Base-by-base conservation (phyloP, 2,797 vertebrate genomes). In the Chelonia mydas region DNA sequence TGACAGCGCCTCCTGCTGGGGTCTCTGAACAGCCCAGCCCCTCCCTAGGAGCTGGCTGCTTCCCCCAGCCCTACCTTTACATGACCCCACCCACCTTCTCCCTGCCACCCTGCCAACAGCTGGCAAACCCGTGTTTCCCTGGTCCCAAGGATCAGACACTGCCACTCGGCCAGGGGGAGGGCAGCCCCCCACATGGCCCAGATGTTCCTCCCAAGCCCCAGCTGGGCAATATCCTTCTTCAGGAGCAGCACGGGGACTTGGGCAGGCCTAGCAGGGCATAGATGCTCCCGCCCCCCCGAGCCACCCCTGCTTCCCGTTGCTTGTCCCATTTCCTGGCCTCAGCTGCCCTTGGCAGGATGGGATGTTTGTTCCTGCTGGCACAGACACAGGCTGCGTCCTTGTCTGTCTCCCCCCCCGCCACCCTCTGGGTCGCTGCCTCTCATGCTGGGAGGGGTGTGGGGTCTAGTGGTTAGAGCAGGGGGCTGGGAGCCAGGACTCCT, bases 361-460 rank as follows among this genome's bases (percentile, higher is more conserved):
- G 19, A 23, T 93, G 87, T 86, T 93, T 93, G 74, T 93, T 93
- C 83, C 87, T 89, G 87, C 47, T 86, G 41, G 21, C 41, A 55
- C 21, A 53, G 57, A 84, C 51, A 80, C 27, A 72, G n/a, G 51
- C 8, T 12, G 6, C 25, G 33, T 25, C 37, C 84, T 54, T 53
- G 7, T 15, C 41, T 41, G 33, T 31, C 59, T 45, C 23, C 28
- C 76, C 45, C 15, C 41, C 45, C 28, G 41, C 68, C 23, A 17
- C n/a, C 9, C 21, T 74, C 72, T 21, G 61, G 33, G 16, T 19
- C 4, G 17, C 65, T 37, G n/a, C 65, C n/a, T 37, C 33, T 68
- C n/a, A 10, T 50, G 15, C 72, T 28, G 15, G 57, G 55, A 31
- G 21, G 8, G 27, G 33, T 25, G 47, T 12, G 41, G 31, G 37